phyloP scores from a whole-genome alignment of 1,140 invertebrate genomes.

The Caenorhabditis briggsae region DNA sequence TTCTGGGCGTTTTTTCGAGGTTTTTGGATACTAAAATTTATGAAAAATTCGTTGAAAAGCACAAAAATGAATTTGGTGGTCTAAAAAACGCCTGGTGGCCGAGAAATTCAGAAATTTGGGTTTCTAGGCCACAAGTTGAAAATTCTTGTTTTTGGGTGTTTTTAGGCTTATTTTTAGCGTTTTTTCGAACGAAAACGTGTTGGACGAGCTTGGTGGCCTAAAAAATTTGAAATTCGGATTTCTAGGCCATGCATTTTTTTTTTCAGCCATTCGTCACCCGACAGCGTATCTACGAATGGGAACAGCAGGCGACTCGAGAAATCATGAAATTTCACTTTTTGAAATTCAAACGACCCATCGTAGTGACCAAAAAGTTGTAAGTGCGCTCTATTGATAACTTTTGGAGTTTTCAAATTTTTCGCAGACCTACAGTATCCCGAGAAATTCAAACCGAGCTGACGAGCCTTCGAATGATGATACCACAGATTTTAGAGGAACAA shows the following conservation, averaged over 20 bases:
- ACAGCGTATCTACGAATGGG: not conserved
- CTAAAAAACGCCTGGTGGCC: too few species aligned
- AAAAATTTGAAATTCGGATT: too few species aligned
- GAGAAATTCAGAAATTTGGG: too few species aligned
- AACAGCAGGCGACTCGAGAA: not conserved
- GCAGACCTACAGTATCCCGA: not conserved
- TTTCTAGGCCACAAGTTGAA: too few species aligned
- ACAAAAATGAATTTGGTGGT: not conserved
- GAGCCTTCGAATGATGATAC: not conserved
- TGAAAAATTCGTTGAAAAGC: too few species aligned
- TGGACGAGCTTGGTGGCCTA: too few species aligned
- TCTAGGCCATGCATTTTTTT: not conserved
- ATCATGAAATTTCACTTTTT: slow-evolving; percentile 24
- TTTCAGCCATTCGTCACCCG: slow-evolving; percentile 5
- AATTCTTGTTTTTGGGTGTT: not conserved
- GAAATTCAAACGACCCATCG: slow-evolving; percentile 20
- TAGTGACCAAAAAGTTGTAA: slow-evolving; percentile 24
- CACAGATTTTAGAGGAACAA: not conserved
- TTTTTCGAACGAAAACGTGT: too few species aligned
- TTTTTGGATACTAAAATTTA: too few species aligned
- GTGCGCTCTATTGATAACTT: not conserved
- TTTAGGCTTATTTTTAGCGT: not conserved
- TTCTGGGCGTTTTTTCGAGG: too few species aligned
- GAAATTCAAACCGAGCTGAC: not conserved
- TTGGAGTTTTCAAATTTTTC: too few species aligned